phyloP scores from a whole-genome alignment of 2,888 invertebrate species.

The Dorcus parallelipipedus region DNA sequence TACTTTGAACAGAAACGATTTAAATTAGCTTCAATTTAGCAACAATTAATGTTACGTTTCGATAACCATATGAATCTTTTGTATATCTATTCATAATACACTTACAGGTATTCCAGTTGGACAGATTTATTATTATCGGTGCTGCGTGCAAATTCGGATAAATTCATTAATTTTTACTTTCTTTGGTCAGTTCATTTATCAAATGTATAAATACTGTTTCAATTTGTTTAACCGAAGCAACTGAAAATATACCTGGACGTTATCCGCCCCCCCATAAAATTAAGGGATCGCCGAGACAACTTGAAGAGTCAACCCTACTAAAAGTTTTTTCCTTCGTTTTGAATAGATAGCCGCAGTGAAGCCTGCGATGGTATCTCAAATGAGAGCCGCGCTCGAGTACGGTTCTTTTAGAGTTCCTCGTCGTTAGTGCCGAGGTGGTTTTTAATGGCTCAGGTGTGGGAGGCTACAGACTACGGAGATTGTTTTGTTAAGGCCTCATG shows the following conservation, averaged over 20 bases:
- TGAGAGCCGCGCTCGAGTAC: constrained; percentile 10
- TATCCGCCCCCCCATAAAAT: constrained; percentile 8
- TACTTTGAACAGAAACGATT: no score
- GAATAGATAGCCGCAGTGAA: constrained; percentile 12
- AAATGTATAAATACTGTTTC: no score
- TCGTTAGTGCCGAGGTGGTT: constrained; percentile 18
- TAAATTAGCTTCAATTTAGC: no score
- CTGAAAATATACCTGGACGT: constrained; percentile 1
- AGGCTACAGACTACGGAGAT: constrained; percentile 25
- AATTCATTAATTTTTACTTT: no score
- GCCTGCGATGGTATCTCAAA: constrained; percentile 16
- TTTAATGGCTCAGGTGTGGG: constrained; percentile 24
- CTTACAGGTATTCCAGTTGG: no score
- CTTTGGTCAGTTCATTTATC: no score
- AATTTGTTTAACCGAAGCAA: no score
- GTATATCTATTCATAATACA: no score
- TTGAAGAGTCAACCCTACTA: constrained; percentile 5
- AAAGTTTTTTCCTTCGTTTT: constrained; percentile 5
- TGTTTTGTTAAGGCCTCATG: constrained; percentile 26
- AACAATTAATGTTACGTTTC: no score
- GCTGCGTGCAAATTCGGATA: no score
- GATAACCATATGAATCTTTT: no score
- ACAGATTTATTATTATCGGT: no score
- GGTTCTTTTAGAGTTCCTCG: constrained; percentile 4
- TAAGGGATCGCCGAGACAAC: constrained; percentile 13